Conservation (phyloP, 2,113 vertebrate genomes). For the Piaya cayana region DNA sequence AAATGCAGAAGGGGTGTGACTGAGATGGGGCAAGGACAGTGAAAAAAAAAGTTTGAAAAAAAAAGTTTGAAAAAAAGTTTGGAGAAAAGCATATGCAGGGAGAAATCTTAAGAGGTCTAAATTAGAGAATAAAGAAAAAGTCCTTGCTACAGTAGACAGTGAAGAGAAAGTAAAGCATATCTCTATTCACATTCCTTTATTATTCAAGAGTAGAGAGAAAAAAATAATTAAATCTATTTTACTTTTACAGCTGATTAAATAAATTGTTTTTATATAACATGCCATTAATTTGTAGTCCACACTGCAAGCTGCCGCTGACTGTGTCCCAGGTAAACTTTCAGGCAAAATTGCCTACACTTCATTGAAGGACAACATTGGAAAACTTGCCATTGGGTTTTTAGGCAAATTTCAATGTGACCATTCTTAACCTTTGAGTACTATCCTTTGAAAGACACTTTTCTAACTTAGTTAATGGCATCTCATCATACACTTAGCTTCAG, state of each 20-base stretch:
- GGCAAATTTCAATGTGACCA: background rate
- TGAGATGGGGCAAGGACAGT: background rate
- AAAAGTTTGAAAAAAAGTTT: background rate
- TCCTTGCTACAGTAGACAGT: background rate
- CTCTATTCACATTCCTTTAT: background rate
- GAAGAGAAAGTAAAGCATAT: background rate
- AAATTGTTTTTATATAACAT: background rate
- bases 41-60: background rate
- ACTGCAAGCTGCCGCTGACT: background rate
- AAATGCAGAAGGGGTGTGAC: background rate
- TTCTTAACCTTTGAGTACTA: background rate
- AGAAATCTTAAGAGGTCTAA: background rate
- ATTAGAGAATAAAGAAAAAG: background rate
- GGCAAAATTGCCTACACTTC: background rate
- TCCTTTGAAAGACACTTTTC: background rate
- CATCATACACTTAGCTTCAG: background rate
- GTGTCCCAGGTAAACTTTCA: background rate
- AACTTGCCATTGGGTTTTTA: background rate
- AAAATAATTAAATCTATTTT: background rate
- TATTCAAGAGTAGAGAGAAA: background rate
- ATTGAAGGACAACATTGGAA: background rate
- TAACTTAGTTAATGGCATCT: background rate
- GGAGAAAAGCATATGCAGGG: background rate
- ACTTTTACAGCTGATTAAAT: background rate
- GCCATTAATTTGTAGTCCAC: background rate